Evolutionary conservation across 2,888 invertebrate species (phyloP), one percentile per base, ranked within the genome.

Genomic region (Aricia artaxerxes): DNA sequence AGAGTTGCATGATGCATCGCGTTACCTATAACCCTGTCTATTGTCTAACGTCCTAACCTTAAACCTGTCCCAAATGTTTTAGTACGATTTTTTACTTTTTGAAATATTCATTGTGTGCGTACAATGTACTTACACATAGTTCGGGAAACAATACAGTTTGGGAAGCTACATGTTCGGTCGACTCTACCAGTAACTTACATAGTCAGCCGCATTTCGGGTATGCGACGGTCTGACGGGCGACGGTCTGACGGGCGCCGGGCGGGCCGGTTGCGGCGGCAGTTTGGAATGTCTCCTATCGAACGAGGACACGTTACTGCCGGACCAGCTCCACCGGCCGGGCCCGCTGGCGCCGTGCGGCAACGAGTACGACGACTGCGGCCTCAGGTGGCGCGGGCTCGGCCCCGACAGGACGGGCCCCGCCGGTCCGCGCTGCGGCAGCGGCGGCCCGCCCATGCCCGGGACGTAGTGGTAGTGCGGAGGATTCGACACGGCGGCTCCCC

Each of bases 311-410:
- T 95, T 89, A 85, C 85, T 95, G 84, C 95, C 95, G 49, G 93
- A 89, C 92, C 95, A 94, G 83, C 95, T 94, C 95, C 95, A 91
- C 82, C 95, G 90, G 85, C 95, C 91, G 83, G 95, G 92, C 83
- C 95, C 91, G 88, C 95, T 94, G 88, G 94, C 91, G 84, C 95
- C 92, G 87, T 95, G 95, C 16, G 94, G 95, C 84, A 95, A 86
- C 82, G 95, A 95, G 86, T 95, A 95, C 80, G 93, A 94, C n/a
- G 93, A 92, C 85, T 94, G 94, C 44, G 94, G 94, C 81, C 93
- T 87, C 81, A 94, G 85, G 83, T 92, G 91, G 81, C 90, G 89
- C 72, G 87, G 84, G 80, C 85, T 88, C 86, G 94, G 93, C 49
- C 93, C 92, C 1, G 90, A 85, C 81, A 93, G 83, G 79, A 93